phyloP scores from a whole-genome alignment of 1,140 invertebrate genomes.

The Hirudo medicinalis region DNA sequence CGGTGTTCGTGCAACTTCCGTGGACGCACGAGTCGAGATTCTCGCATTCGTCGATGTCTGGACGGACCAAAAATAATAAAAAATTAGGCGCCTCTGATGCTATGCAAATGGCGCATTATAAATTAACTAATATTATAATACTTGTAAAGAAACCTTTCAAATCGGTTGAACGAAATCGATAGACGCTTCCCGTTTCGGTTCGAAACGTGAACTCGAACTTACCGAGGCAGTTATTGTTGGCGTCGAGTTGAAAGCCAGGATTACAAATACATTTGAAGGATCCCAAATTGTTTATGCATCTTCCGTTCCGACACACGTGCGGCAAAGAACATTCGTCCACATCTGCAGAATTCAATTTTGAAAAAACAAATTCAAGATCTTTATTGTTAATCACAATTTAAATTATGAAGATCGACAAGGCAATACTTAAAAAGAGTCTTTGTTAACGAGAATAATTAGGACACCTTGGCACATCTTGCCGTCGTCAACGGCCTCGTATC shows the following conservation, averaged over 20 bases:
- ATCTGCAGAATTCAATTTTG: slow-evolving; percentile 39
- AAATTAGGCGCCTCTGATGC: too few relatives aligned
- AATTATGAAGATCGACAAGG: too few relatives aligned
- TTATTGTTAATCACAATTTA: too few relatives aligned
- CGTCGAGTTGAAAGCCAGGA: slow-evolving; percentile 33
- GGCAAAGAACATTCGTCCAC: slow-evolving; percentile 51
- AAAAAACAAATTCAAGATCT: too few relatives aligned
- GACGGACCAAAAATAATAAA: slow-evolving; percentile 27
- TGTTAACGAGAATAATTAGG: slow-evolving; percentile 20
- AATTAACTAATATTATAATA: too few relatives aligned
- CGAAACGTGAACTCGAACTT: too few relatives aligned
- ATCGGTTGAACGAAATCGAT: too few relatives aligned
- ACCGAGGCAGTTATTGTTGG: slow-evolving; percentile 38
- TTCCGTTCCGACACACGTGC: slow-evolving; percentile 58
- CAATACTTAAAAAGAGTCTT: too few relatives aligned
- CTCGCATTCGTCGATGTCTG: slow-evolving; percentile 51
- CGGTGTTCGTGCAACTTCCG: slow-evolving; percentile 59
- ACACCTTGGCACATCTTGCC: slow-evolving; percentile 62
- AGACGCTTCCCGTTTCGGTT: too few relatives aligned
- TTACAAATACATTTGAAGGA: slow-evolving; percentile 36
- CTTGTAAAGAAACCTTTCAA: too few relatives aligned
- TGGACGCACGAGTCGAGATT: slow-evolving; percentile 48
- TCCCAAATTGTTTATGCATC: slow-evolving; percentile 56
- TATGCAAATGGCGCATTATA: too few relatives aligned
- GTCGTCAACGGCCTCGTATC: slow-evolving; percentile 62